These are phyloP conservation scores for Gavia stellata DNA, from an alignment of 2,113 vertebrate genomes.

Conservation along the genomic window DNA sequence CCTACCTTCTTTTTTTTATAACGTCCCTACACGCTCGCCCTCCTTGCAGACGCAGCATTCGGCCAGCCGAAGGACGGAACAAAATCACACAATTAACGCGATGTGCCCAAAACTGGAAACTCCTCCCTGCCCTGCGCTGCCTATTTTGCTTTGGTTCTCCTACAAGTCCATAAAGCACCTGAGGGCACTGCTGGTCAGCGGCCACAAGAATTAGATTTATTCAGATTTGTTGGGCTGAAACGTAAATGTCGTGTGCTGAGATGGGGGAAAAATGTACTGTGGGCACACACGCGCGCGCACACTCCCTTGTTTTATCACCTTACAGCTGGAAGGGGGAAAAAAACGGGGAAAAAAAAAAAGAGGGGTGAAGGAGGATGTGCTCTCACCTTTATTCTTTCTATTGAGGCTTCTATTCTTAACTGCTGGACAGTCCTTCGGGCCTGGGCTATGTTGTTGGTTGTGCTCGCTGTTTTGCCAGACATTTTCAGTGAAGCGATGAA, in stretches of 20 bases:
- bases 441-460: slow-evolving; percentile 84
- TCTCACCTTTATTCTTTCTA: slow-evolving; percentile 90
- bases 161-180: not conserved
- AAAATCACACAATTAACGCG: not conserved
- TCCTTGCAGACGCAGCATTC: not conserved
- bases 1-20: no score
- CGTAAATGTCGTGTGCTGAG: fast-evolving
- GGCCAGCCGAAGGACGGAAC: not conserved
- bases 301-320: fast-evolving
- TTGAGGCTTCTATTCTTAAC: slow-evolving; percentile 84
- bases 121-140: not conserved
- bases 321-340: not conserved
- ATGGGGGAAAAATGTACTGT: fast-evolving
- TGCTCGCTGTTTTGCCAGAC: slow-evolving; percentile 85
- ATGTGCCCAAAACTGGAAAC: no score
- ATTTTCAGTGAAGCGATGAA: slow-evolving; percentile 62
- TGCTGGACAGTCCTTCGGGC: slow-evolving; percentile 86
- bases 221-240: not conserved
- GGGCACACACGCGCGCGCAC: not conserved
- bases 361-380: no score
- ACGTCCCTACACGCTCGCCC: not conserved
- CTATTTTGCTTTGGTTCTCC: not conserved
- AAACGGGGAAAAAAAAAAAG: fast-evolving
- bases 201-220: not conserved
- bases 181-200: not conserved